Evolutionary conservation across 1,140 invertebrate species (phyloP).

Genomic region (Zaprionus vittiger): DNA sequence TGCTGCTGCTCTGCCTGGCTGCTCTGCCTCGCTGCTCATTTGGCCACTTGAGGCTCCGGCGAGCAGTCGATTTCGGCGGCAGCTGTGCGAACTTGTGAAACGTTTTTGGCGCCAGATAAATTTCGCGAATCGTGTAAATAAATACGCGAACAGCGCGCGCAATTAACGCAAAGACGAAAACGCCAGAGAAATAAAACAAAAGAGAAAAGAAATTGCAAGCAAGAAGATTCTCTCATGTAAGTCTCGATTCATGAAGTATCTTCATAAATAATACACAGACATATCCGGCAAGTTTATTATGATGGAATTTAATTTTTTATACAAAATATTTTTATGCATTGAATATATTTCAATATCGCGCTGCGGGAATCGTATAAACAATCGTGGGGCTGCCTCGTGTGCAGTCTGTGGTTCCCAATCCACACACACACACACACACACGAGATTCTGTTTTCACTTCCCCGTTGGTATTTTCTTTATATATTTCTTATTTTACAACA

Average conservation of each 20-base stretch:
- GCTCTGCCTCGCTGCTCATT: slow-evolving; percentile 20
- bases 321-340: slow-evolving; percentile 8
- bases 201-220: not conserved
- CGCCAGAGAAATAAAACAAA: not conserved
- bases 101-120: slow-evolving; percentile 55
- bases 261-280: not conserved
- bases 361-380: slow-evolving; percentile 9
- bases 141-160: slow-evolving; percentile 30
- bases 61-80: slow-evolving; percentile 37
- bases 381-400: not conserved
- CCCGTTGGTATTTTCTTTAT: slow-evolving; percentile 4
- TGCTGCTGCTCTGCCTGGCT: not conserved
- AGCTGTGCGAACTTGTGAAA: slow-evolving; percentile 31
- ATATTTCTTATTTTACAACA: slow-evolving; percentile 5
- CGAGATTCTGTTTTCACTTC: slow-evolving; percentile 1
- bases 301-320: not conserved
- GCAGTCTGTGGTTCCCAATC: not conserved
- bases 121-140: slow-evolving; percentile 48
- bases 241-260: not conserved
- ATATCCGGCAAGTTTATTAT: not conserved
- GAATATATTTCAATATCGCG: slow-evolving; percentile 7
- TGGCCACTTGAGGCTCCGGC: slow-evolving; percentile 17
- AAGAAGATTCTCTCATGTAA: slow-evolving; percentile 8
- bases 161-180: not conserved
- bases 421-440: not conserved